phyloP scores from a whole-genome alignment of 2,888 invertebrate genomes.

The Gymnosoma rotundatum region DNA sequence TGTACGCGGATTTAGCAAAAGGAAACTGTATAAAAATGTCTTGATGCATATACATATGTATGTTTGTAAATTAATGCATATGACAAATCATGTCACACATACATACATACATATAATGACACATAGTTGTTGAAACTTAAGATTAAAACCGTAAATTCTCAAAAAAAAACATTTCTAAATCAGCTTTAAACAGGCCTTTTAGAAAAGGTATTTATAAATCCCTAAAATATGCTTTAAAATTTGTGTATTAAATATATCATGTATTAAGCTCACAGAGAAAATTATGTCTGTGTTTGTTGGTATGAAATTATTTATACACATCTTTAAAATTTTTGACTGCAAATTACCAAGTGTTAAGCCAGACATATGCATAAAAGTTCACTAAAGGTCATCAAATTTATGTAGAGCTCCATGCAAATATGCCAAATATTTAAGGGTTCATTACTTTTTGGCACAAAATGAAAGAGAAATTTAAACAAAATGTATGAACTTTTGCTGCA shows the following conservation, averaged over 20 bases:
- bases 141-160: neutral
- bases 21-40: too few relatives aligned
- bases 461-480: slow-evolving; percentile 27
- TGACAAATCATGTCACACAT: too few relatives aligned
- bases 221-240: slow-evolving; percentile 42
- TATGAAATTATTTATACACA: slow-evolving; percentile 8
- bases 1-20: neutral
- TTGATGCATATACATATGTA: too few relatives aligned
- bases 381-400: slow-evolving; percentile 70
- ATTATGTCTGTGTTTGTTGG: neutral
- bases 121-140: neutral
- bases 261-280: neutral
- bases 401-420: slow-evolving; percentile 67
- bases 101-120: neutral
- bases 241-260: slow-evolving; percentile 24
- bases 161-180: too few relatives aligned
- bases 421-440: slow-evolving; percentile 70
- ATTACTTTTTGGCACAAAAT: slow-evolving; percentile 60
- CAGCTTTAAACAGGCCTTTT: too few relatives aligned
- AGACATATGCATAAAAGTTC: slow-evolving; percentile 70
- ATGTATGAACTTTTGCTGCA: slow-evolving; percentile 60
- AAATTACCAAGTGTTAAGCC: slow-evolving; percentile 68
- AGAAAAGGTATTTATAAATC: slow-evolving; percentile 22
- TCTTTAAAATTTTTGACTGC: slow-evolving; percentile 63
- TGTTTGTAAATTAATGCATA: too few relatives aligned